Evolutionary conservation across 2,113 vertebrate species (phyloP).

Genomic region (Gadus macrocephalus): DNA sequence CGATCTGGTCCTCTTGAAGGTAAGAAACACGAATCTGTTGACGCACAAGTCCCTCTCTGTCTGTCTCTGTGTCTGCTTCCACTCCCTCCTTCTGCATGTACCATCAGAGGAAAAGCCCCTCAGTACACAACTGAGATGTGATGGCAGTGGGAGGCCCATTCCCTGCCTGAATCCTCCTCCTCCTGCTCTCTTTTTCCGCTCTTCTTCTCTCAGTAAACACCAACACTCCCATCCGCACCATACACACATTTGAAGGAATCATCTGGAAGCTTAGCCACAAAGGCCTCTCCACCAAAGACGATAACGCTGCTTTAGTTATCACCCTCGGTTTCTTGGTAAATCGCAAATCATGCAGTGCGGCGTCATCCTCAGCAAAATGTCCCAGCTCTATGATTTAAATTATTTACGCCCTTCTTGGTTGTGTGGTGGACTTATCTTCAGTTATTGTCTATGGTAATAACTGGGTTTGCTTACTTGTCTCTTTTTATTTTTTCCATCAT

Average conservation of each 20-base stretch:
- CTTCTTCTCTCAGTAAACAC: conserved; percentile 22
- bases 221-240: conserved; percentile 11
- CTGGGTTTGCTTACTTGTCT: conserved; percentile 23
- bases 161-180: not conserved
- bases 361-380: conserved; percentile 12
- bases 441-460: conserved; percentile 14
- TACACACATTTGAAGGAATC: too few relatives aligned
- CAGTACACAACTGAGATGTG: too few relatives aligned
- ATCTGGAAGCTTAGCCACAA: too few relatives aligned
- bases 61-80: not conserved
- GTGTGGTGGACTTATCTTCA: not conserved
- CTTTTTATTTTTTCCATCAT: conserved; percentile 10
- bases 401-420: conserved; percentile 21
- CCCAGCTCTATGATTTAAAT: conserved; percentile 18
- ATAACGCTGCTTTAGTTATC: too few relatives aligned
- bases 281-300: too few relatives aligned
- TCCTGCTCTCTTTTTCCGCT: conserved; percentile 5
- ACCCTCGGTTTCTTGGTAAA: conserved; percentile 2
- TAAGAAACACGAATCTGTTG: not conserved
- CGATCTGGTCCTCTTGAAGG: too few relatives aligned
- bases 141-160: too few relatives aligned
- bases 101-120: too few relatives aligned
- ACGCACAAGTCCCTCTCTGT: not conserved
- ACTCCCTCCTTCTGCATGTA: not conserved
- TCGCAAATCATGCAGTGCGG: conserved; percentile 12